A percentile compares a stretch with the other conserved stretches of the same genome.
These are phyloP conservation scores for Villa cingulata DNA, from an alignment of 2,888 invertebrate genomes.

Conservation along the genomic window DNA sequence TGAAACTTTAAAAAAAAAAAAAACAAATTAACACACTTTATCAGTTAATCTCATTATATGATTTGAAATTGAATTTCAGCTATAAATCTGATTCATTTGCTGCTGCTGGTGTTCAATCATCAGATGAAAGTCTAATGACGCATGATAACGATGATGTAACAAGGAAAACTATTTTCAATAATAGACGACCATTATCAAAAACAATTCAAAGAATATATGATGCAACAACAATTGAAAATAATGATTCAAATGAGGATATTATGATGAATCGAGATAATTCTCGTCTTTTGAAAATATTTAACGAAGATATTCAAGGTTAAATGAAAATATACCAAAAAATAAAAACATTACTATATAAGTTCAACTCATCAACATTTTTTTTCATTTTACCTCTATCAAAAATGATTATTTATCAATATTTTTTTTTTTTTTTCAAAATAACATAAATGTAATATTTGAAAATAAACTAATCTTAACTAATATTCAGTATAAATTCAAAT, in stretches of 20 bases:
- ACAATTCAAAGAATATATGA: not conserved
- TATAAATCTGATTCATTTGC: too few species aligned
- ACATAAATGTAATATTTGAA: not conserved
- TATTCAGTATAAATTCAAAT: too few species aligned
- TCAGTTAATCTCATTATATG: too few species aligned
- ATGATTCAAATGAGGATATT: not conserved
- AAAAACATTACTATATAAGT: not conserved
- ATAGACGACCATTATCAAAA: not conserved
- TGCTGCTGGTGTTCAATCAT: too few species aligned
- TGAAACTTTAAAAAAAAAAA: not conserved
- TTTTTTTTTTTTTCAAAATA: not conserved
- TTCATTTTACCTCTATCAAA: too few species aligned
- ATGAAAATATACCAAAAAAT: not conserved
- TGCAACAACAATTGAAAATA: not conserved
- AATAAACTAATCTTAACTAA: too few species aligned
- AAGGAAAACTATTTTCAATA: not conserved
- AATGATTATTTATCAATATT: too few species aligned
- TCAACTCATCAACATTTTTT: too few species aligned
- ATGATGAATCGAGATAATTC: not conserved
- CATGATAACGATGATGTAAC: not conserved
- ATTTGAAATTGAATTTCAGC: too few species aligned
- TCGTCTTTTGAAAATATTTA: not conserved
- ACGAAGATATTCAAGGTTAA: not conserved
- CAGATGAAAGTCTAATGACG: too few species aligned
- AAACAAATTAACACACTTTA: not conserved